Percentiles rank a stretch among this genome's conserved stretches.
Evolutionary conservation across 2,888 invertebrate genomes (phyloP).

Genomic region (Yponomeuta plumbellus): DNA sequence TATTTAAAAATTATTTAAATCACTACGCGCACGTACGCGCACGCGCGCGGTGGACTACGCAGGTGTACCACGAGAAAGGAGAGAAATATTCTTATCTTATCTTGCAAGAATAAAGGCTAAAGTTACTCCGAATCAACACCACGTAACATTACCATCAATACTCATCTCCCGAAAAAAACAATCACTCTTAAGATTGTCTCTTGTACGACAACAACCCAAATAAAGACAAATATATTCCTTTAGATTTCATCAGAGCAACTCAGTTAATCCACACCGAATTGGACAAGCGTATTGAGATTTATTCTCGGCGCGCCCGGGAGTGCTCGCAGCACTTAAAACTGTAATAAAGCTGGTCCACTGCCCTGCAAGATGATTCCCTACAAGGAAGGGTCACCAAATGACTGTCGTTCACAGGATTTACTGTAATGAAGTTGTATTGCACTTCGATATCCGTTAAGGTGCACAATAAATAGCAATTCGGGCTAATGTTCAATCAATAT

Average conservation of each 20-base stretch:
- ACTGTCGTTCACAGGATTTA: constrained; percentile 9
- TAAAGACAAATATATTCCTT: neutral
- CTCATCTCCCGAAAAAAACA: neutral
- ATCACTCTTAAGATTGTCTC: neutral
- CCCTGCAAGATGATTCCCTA: neutral
- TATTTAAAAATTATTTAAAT: too few species aligned
- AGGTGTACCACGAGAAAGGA: too few species aligned
- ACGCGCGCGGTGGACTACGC: too few species aligned
- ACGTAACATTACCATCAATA: neutral
- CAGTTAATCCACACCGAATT: constrained; percentile 7
- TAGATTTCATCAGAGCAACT: neutral
- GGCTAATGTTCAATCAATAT: constrained; percentile 33
- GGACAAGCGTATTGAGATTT: constrained; percentile 41
- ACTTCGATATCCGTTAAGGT: constrained; percentile 39
- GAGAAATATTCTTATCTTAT: too few species aligned
- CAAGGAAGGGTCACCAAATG: neutral
- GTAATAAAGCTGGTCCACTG: neutral
- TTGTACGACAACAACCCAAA: neutral
- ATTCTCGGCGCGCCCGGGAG: constrained; percentile 23
- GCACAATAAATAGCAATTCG: constrained; percentile 41
- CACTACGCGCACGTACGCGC: too few species aligned
- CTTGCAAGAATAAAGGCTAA: too few species aligned
- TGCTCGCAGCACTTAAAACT: neutral
- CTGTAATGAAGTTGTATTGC: constrained; percentile 52
- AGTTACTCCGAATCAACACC: too few species aligned